A percentile compares a stretch with the other conserved stretches of the same genome.
Conservation (phyloP, 2,888 invertebrate genomes). For the Archips crataeganus region DNA sequence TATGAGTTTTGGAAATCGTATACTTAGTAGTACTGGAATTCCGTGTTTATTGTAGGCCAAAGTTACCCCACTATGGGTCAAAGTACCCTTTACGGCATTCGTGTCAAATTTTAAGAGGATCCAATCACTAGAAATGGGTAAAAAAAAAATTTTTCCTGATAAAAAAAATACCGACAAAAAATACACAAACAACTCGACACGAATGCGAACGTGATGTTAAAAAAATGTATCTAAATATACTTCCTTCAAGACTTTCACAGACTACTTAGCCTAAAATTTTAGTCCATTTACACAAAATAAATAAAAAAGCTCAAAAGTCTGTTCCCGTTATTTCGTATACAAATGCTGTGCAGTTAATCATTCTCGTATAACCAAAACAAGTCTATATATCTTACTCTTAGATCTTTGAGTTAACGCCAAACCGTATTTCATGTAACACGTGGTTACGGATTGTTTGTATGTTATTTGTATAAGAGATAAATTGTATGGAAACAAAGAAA, state of each 20-base stretch:
- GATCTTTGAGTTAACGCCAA: slow-evolving; percentile 35
- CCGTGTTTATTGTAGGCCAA: too few species aligned
- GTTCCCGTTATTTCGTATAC: slow-evolving; percentile 17
- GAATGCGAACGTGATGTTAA: too few species aligned
- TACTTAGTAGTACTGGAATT: too few species aligned
- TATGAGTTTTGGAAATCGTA: too few species aligned
- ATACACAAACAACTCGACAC: too few species aligned
- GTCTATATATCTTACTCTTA: slow-evolving; percentile 19
- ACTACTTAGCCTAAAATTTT: background rate
- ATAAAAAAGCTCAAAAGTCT: slow-evolving; percentile 1
- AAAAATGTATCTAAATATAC: too few species aligned
- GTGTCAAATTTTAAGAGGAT: too few species aligned
- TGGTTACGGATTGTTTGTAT: slow-evolving; percentile 6
- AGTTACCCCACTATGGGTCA: too few species aligned
- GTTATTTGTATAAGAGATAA: slow-evolving; percentile 32
- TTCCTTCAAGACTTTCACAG: background rate
- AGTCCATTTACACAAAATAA: slow-evolving; percentile 6
- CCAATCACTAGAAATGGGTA: too few species aligned
- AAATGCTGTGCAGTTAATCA: slow-evolving; percentile 32
- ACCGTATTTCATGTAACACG: slow-evolving; percentile 27
- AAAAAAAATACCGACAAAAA: too few species aligned
- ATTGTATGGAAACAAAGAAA: slow-evolving; percentile 33
- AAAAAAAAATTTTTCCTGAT: too few species aligned
- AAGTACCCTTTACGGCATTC: too few species aligned
- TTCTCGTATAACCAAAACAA: slow-evolving; percentile 30